Evolutionary conservation across 2,888 invertebrate species (phyloP).

Genomic region (Scelioninae gen. 1): DNA sequence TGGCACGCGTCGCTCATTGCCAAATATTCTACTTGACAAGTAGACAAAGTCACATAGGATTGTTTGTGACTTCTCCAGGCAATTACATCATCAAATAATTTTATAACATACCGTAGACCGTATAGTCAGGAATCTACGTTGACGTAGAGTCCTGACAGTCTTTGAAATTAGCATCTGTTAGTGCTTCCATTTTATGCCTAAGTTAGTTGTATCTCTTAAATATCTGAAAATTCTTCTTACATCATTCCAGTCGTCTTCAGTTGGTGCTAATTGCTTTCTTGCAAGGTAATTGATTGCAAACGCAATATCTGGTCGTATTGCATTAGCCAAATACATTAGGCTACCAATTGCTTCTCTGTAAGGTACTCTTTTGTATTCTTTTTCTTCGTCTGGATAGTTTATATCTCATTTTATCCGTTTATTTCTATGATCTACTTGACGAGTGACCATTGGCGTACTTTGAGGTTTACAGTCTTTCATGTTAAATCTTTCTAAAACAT

Average conservation of each 20-base stretch:
- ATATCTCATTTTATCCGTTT: too few relatives aligned
- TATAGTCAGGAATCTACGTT: too few relatives aligned
- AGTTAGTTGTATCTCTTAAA: not conserved
- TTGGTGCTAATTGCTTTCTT: slow-evolving; percentile 43
- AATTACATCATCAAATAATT: slow-evolving; percentile 62
- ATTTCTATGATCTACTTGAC: slow-evolving; percentile 38
- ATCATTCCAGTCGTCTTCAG: slow-evolving; percentile 58
- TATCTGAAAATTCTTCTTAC: slow-evolving; percentile 34
- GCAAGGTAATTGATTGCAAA: slow-evolving; percentile 20
- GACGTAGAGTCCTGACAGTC: too few relatives aligned
- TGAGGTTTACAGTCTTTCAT: not conserved
- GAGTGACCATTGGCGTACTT: slow-evolving; percentile 64
- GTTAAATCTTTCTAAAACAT: slow-evolving; percentile 8
- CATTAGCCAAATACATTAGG: slow-evolving; percentile 66
- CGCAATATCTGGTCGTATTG: slow-evolving; percentile 23
- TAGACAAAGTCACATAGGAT: slow-evolving; percentile 52
- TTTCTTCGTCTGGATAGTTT: too few relatives aligned
- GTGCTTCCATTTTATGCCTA: too few relatives aligned
- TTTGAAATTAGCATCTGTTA: too few relatives aligned
- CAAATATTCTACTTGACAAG: slow-evolving; percentile 45
- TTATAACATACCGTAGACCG: too few relatives aligned
- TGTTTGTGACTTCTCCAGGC: slow-evolving; percentile 55
- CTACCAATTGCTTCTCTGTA: too few relatives aligned
- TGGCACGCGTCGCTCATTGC: slow-evolving; percentile 51
- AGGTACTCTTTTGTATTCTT: too few relatives aligned